phyloP scores from a whole-genome alignment of 1,140 invertebrate species.

The Gryllus bimaculatus region DNA sequence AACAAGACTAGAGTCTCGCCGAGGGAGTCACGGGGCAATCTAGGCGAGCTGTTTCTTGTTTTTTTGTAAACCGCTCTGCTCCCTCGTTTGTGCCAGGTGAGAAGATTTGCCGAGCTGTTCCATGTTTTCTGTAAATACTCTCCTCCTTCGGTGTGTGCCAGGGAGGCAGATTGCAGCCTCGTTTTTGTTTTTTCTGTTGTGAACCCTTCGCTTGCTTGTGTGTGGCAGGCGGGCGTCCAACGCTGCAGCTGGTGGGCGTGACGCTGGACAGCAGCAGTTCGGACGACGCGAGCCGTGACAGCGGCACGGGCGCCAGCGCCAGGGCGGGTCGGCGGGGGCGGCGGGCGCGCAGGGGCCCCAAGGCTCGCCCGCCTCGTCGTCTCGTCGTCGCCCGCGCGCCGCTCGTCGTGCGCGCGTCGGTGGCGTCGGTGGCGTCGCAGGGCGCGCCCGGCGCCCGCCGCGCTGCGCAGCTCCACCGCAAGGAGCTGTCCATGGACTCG shows the following conservation, averaged over 20 bases:
- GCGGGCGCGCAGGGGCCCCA: constrained; percentile 4
- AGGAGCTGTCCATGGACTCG: constrained; percentile 19
- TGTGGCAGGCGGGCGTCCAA: neutral
- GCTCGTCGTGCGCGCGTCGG: neutral
- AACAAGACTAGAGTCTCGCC: no score
- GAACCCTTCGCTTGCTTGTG: neutral
- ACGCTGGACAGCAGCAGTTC: constrained; percentile 17
- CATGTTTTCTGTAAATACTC: no score
- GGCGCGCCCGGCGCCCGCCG: no score
- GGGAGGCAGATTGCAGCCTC: no score
- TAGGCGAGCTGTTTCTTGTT: no score
- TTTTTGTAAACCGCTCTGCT: no score
- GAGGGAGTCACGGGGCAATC: no score
- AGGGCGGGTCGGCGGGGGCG: constrained; percentile 2
- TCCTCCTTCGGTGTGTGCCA: no score
- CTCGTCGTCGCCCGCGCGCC: neutral
- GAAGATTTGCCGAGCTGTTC: no score
- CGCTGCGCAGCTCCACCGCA: no score
- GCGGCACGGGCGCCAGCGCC: neutral
- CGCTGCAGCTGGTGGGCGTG: constrained; percentile 16
- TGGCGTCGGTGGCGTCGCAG: neutral
- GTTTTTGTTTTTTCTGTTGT: no score
- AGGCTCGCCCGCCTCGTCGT: constrained; percentile 2
- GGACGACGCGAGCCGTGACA: neutral
- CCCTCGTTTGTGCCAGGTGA: no score